These are phyloP conservation scores for Leucoraja erinaceus DNA, from an alignment of 2,113 vertebrate genomes.

Conservation along the genomic window DNA sequence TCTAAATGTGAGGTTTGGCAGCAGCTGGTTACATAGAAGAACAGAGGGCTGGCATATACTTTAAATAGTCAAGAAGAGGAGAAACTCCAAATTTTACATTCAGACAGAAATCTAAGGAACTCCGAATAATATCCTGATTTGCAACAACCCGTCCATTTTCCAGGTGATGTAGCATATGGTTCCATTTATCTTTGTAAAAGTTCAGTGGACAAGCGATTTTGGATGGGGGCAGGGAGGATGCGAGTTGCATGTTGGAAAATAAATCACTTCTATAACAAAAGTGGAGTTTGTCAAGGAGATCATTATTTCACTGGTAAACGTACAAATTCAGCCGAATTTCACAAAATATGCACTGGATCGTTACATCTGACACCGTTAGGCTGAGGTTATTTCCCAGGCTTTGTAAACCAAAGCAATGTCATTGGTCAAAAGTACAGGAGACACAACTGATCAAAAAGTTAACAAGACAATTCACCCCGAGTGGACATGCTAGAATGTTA, in stretches of 20 bases:
- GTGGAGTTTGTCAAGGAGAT: slow-evolving; percentile 53
- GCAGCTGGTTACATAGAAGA: slow-evolving; percentile 92
- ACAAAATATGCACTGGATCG: slow-evolving; percentile 72
- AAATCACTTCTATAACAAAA: slow-evolving; percentile 18
- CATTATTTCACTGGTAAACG: slow-evolving; percentile 64
- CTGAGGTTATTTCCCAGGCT: slow-evolving; percentile 70
- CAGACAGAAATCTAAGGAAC: slow-evolving; percentile 68
- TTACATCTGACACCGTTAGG: slow-evolving; percentile 69
- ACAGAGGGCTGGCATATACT: slow-evolving; percentile 81
- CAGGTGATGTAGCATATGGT: slow-evolving; percentile 68
- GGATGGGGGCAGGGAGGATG: background rate
- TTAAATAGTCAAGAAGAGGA: slow-evolving; percentile 80
- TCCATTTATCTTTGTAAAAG: slow-evolving; percentile 53
- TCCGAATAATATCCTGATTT: slow-evolving; percentile 58
- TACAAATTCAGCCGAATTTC: slow-evolving; percentile 70
- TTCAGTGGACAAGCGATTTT: background rate
- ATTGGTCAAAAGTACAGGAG: slow-evolving; percentile 61
- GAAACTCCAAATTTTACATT: slow-evolving; percentile 83
- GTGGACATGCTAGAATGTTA: slow-evolving; percentile 77
- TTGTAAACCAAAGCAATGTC: slow-evolving; percentile 47
- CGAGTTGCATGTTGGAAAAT: background rate
- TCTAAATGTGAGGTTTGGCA: slow-evolving; percentile 95
- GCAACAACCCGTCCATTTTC: slow-evolving; percentile 73
- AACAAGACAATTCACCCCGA: slow-evolving; percentile 61
- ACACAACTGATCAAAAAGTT: slow-evolving; percentile 52